Conservation (phyloP, 2,888 invertebrate species). For the Peribatodes rhomboidaria region DNA sequence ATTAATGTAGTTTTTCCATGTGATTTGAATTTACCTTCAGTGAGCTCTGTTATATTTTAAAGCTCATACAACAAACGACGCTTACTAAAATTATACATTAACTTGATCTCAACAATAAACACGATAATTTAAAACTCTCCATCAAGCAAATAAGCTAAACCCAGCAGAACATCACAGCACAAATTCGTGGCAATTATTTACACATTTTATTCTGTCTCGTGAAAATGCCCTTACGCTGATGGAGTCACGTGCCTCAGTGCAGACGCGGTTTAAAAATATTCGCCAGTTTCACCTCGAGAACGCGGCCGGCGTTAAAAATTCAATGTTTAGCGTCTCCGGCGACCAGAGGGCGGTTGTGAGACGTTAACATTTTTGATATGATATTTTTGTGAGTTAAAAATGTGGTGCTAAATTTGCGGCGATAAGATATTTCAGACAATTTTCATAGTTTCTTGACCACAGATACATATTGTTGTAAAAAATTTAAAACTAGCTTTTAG, state of each 20-base stretch:
- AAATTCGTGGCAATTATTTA: constrained; percentile 44
- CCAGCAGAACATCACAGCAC: constrained; percentile 38
- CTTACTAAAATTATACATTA: constrained; percentile 22
- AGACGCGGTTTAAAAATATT: constrained; percentile 70
- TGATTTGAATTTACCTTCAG: too few species aligned
- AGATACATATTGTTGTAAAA: too few species aligned
- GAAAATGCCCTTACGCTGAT: constrained; percentile 55
- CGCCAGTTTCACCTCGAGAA: constrained; percentile 51
- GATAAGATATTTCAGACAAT: not conserved
- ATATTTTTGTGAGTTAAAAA: constrained; percentile 23
- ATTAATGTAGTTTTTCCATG: too few species aligned
- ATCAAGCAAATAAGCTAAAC: constrained; percentile 21
- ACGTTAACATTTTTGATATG: constrained; percentile 49
- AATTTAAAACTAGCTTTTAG: too few species aligned
- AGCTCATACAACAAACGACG: not conserved
- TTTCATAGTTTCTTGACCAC: not conserved
- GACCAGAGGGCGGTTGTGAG: constrained; percentile 49
- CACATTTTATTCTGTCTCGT: constrained; percentile 46
- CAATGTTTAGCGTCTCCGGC: constrained; percentile 62
- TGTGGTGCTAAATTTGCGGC: constrained; percentile 1
- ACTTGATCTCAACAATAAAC: constrained; percentile 29
- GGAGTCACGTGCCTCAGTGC: constrained; percentile 65
- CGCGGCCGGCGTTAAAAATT: constrained; percentile 68
- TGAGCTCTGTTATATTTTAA: too few species aligned
- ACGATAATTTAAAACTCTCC: constrained; percentile 4